Evolutionary conservation across 2,113 vertebrate species (phyloP).

Genomic region (Orthonyx spaldingii): DNA sequence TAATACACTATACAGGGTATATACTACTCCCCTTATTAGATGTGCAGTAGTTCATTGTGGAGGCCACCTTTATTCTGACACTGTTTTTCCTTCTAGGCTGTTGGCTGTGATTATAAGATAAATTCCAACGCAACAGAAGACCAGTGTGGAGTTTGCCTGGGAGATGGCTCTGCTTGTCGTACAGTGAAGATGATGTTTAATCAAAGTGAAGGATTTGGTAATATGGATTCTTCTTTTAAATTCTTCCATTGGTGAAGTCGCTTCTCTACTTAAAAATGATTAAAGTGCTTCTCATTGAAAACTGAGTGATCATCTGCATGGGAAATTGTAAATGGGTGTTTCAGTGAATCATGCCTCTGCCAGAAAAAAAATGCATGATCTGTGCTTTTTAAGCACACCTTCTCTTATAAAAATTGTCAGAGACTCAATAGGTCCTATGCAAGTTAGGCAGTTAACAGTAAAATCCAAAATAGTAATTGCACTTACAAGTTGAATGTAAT

Average conservation of each 20-base stretch:
- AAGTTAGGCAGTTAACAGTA: neutral
- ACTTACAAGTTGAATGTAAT: neutral
- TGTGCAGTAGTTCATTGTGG: neutral
- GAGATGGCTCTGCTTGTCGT: slow-evolving; percentile 87
- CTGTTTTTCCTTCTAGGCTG: slow-evolving; percentile 69
- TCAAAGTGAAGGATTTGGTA: slow-evolving; percentile 88
- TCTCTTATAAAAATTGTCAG: neutral
- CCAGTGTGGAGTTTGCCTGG: slow-evolving; percentile 90
- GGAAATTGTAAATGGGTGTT: neutral
- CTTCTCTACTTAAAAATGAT: neutral
- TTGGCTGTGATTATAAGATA: slow-evolving; percentile 95
- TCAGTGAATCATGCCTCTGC: neutral
- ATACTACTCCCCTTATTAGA: neutral
- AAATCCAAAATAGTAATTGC: neutral
- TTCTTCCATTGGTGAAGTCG: neutral
- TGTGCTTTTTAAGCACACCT: neutral
- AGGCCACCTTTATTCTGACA: neutral
- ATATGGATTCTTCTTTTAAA: neutral
- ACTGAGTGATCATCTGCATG: fast-evolving
- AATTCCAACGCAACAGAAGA: slow-evolving; percentile 92
- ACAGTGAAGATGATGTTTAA: slow-evolving; percentile 85
- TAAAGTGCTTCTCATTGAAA: neutral
- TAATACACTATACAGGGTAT: neutral
- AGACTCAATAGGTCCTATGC: neutral
- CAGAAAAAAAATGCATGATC: neutral